Conservation (phyloP, 2,888 invertebrate genomes). For the Microplitis deprimator region DNA sequence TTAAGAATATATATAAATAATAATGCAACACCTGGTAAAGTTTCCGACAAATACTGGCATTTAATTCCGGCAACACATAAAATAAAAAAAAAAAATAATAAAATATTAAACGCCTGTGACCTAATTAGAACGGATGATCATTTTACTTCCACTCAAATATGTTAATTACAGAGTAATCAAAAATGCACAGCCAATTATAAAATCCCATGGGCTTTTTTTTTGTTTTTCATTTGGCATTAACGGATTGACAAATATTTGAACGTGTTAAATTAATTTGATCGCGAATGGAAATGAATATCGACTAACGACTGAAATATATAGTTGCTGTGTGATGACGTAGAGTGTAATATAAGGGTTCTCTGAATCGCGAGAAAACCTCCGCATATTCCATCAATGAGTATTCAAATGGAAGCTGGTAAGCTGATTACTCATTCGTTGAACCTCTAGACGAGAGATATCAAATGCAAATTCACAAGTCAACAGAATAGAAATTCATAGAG, state of each 20-base stretch:
- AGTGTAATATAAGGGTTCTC: conserved; percentile 14
- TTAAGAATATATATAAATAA: neutral
- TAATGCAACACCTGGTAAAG: neutral
- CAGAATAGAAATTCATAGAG: conserved; percentile 53
- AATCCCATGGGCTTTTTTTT: neutral
- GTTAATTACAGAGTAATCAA: neutral
- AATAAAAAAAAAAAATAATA: neutral
- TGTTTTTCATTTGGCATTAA: neutral
- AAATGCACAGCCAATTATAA: neutral
- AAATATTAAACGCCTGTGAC: neutral
- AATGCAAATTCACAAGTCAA: conserved; percentile 57
- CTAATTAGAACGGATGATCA: neutral
- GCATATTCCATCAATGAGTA: conserved; percentile 25
- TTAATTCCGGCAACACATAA: neutral
- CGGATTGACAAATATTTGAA: neutral
- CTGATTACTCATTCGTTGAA: conserved; percentile 40
- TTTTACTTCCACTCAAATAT: neutral
- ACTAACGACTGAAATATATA: neutral
- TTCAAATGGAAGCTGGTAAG: conserved; percentile 49
- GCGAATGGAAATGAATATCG: neutral
- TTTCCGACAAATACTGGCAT: neutral
- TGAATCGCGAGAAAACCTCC: neutral
- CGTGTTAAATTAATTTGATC: neutral
- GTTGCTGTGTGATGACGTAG: neutral
- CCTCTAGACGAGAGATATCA: conserved; percentile 49